Evolutionary conservation across 1,140 invertebrate species (phyloP).

Genomic region (Cyclargus thomasi): DNA sequence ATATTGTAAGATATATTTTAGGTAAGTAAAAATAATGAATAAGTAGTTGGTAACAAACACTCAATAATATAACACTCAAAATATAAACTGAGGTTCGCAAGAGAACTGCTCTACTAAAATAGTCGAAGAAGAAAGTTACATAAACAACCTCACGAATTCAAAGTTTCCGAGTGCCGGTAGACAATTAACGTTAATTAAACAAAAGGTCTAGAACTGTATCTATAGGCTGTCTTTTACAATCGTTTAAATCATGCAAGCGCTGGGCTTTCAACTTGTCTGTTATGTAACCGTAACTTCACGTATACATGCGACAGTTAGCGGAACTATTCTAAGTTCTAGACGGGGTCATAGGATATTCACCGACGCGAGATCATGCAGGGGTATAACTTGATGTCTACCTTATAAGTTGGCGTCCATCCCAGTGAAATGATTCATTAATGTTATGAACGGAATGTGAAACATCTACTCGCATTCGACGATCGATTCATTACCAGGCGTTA

Average conservation of each 20-base stretch:
- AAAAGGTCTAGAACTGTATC: not conserved
- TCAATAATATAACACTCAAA: no score
- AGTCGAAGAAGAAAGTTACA: not conserved
- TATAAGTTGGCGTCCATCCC: constrained; percentile 4
- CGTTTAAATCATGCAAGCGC: constrained; percentile 1
- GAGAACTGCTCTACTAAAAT: not conserved
- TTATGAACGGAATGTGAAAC: not conserved
- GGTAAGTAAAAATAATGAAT: no score
- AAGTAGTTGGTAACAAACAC: no score
- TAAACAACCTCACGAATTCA: not conserved
- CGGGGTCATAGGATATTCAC: not conserved
- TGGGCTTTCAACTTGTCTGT: not conserved
- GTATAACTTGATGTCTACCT: constrained; percentile 1
- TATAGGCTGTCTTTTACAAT: not conserved
- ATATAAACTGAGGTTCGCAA: not conserved
- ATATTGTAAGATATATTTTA: no score
- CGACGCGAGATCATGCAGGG: not conserved
- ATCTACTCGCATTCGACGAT: not conserved
- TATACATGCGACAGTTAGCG: constrained; percentile 17
- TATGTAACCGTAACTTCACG: constrained; percentile 18
- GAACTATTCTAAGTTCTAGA: constrained; percentile 5
- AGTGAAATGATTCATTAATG: constrained; percentile 5
- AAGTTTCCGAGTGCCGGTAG: not conserved
- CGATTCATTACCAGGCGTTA: constrained; percentile 8
- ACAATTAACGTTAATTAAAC: constrained; percentile 1